Conservation (phyloP, 2,797 vertebrate genomes). For the Coilia nasus region DNA sequence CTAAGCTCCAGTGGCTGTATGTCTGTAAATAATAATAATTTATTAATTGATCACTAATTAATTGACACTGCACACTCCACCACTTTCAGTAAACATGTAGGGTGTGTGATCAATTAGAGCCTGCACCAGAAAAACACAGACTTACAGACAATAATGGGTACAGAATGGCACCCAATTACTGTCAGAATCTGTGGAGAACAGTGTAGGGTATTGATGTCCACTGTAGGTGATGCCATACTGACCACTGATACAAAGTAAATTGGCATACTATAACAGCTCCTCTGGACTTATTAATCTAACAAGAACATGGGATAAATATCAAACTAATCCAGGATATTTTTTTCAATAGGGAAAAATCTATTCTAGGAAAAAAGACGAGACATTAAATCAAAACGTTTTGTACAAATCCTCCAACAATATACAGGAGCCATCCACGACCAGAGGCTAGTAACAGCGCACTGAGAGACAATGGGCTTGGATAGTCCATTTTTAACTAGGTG, state of each 20-base stretch:
- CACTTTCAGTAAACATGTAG: background rate
- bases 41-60: background rate
- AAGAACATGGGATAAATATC: background rate
- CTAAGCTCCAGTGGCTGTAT: background rate
- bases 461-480: background rate
- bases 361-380: background rate
- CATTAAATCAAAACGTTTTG: background rate
- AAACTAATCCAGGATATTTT: background rate
- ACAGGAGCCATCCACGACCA: background rate
- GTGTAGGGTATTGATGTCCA: background rate
- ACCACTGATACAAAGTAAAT: background rate
- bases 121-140: background rate
- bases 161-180: background rate
- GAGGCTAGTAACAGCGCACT: background rate
- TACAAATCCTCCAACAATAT: background rate
- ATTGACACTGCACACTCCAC: background rate
- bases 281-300: background rate
- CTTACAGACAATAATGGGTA: background rate
- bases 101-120: background rate
- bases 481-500: conserved; percentile 26
- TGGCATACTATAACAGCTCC: background rate
- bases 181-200: background rate
- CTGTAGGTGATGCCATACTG: background rate
- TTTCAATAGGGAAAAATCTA: background rate
- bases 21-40: background rate